These are phyloP conservation scores for Nasonia giraulti DNA, from an alignment of 1,140 invertebrate species.

Conservation along the genomic window DNA sequence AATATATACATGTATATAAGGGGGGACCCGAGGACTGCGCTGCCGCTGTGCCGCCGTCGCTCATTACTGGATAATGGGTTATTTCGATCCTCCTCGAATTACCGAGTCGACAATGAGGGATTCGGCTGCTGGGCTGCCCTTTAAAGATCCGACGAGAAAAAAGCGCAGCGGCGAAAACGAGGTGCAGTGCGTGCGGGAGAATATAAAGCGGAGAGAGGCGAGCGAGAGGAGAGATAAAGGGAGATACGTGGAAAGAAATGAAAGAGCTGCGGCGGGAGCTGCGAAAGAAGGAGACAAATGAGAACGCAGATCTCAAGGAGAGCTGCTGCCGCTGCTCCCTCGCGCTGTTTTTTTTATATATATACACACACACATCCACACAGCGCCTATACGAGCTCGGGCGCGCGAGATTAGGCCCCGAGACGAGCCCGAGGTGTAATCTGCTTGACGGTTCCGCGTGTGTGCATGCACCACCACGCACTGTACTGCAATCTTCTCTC, in stretches of 20 bases:
- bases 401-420: constrained; percentile 1
- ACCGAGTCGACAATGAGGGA: constrained; percentile 69
- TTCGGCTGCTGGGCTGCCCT: constrained; percentile 54
- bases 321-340: constrained; percentile 5
- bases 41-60: constrained; percentile 32
- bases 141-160: constrained; percentile 37
- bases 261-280: constrained; percentile 26
- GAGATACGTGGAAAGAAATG: constrained; percentile 45
- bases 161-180: not conserved
- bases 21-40: constrained; percentile 54
- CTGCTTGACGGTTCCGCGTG: not conserved
- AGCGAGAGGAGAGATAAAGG: constrained; percentile 30
- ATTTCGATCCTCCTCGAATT: constrained; percentile 71
- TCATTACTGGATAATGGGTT: constrained; percentile 70
- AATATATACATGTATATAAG: not conserved
- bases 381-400: no score
- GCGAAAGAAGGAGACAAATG: constrained; percentile 49
- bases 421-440: not conserved
- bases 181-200: not conserved
- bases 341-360: constrained; percentile 33
- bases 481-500: not conserved
- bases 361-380: no score
- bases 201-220: not conserved
- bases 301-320: constrained; percentile 48
- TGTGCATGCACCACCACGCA: not conserved